Evolutionary conservation across 2,113 vertebrate species (phyloP), one percentile per base, ranked within the genome.

Genomic region (Plotosus lineatus): DNA sequence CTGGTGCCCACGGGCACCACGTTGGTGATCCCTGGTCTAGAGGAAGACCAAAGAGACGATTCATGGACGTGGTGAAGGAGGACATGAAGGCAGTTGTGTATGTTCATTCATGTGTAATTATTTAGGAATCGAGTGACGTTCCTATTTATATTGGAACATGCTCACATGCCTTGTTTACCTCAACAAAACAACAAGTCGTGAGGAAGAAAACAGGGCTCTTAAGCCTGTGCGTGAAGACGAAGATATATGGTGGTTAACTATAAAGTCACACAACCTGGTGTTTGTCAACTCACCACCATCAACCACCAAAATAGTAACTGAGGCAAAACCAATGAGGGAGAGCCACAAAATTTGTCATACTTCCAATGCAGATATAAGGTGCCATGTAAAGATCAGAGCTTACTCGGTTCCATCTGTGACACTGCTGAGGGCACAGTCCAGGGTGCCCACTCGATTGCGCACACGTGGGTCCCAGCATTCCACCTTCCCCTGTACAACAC

Each of bases 401-500:
- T 88, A 99, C 98, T 98, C 96, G 31, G 95, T 91, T 77, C 94
- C 95, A 31, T 94, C 94, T 0, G 95, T 93, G 51, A 98, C 90
- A 26, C 96, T 97, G 88, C 92, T 96, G 55, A 99, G 89, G 0
- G 96, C 98, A 0, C 97, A 99, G 87, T 99, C 97, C 87, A 99
- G 86, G 8, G 94, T 17, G 12, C 95, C 96, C 36, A 97, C 98
- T 56, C 96, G 91, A 65, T 75, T 93, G 77, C 98, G 91, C 3
- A 93, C 92, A 51, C 98, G 93, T 11, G 97, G 97, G 85, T 99
- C 98, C 98, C 98, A 99, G 92, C 96, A 98, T 83, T 99, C 98
- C 12, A 99, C 97, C 78, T 93, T 94, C 7, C 98, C 98, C 97
- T 99, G 73, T 11, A 78, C 53, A 42, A 75, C 21, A 53, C 40